Percentiles rank a stretch among this genome's conserved stretches.
phyloP scores from a whole-genome alignment of 2,797 vertebrate genomes.

The Pseudochirops corinnae region DNA sequence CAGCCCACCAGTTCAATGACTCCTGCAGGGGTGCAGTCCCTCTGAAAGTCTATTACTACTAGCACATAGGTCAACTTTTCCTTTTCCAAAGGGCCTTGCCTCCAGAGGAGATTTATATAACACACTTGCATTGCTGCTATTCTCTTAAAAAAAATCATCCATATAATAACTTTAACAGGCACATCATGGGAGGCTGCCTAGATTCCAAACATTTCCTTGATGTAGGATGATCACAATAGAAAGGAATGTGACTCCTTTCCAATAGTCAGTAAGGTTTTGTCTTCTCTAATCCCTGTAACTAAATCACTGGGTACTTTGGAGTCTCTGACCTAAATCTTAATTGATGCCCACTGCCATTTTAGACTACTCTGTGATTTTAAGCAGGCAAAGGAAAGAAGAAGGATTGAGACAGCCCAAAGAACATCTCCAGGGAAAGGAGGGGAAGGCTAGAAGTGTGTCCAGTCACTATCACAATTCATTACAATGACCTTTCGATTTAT shows the following conservation, averaged over 20 bases:
- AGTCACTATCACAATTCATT: neutral
- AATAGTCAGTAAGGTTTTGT: slow-evolving; percentile 77
- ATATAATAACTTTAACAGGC: slow-evolving; percentile 84
- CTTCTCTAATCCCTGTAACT: slow-evolving; percentile 82
- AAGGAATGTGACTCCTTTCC: slow-evolving; percentile 84
- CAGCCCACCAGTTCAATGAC: neutral
- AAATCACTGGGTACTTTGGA: slow-evolving; percentile 79
- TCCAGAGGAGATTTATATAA: slow-evolving; percentile 77
- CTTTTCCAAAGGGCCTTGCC: slow-evolving; percentile 64
- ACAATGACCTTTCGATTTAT: neutral
- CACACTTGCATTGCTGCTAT: slow-evolving; percentile 71
- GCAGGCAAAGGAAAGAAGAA: slow-evolving; percentile 61
- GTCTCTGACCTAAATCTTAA: slow-evolving; percentile 80
- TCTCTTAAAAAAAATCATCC: slow-evolving; percentile 73
- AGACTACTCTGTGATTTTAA: neutral
- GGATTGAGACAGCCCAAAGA: neutral
- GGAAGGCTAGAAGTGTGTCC: slow-evolving; percentile 23
- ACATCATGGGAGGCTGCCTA: slow-evolving; percentile 70
- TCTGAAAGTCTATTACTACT: slow-evolving; percentile 63
- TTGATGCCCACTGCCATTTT: slow-evolving; percentile 73
- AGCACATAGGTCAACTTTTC: slow-evolving; percentile 64
- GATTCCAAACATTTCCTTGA: slow-evolving; percentile 84
- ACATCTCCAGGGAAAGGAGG: neutral
- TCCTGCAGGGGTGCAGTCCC: slow-evolving; percentile 63
- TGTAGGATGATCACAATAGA: slow-evolving; percentile 83